phyloP scores from a whole-genome alignment of 2,113 vertebrate genomes.

The Lipophrys pholis region DNA sequence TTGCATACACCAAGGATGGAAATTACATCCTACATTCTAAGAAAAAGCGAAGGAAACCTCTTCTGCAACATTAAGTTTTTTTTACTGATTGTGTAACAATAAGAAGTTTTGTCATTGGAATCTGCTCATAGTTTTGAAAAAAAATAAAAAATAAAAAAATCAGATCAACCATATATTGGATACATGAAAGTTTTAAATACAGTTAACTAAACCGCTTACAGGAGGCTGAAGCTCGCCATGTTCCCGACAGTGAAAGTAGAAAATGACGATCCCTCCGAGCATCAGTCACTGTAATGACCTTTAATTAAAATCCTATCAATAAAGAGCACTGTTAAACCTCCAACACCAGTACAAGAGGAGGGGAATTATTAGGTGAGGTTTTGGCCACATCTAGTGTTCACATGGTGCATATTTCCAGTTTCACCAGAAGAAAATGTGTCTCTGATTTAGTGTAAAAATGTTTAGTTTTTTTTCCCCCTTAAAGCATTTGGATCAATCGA shows the following conservation, averaged over 20 bases:
- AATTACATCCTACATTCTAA: neutral
- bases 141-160: too few species aligned
- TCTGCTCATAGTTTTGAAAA: neutral
- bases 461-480: too few species aligned
- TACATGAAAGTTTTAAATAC: neutral
- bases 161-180: neutral
- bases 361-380: neutral
- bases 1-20: neutral
- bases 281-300: too few species aligned
- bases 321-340: neutral
- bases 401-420: neutral
- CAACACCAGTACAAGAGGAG: neutral
- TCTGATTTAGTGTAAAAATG: neutral
- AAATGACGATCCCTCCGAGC: too few species aligned
- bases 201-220: neutral
- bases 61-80: neutral
- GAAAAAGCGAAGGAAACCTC: neutral
- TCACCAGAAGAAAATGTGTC: neutral
- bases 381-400: neutral
- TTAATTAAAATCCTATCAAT: too few species aligned
- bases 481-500: too few species aligned
- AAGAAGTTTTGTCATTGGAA: neutral
- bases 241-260: too few species aligned
- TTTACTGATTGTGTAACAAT: conserved; percentile 3
- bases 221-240: neutral